These are phyloP conservation scores for Plecotus auritus DNA, from an alignment of 2,113 vertebrate species.

Conservation along the genomic window DNA sequence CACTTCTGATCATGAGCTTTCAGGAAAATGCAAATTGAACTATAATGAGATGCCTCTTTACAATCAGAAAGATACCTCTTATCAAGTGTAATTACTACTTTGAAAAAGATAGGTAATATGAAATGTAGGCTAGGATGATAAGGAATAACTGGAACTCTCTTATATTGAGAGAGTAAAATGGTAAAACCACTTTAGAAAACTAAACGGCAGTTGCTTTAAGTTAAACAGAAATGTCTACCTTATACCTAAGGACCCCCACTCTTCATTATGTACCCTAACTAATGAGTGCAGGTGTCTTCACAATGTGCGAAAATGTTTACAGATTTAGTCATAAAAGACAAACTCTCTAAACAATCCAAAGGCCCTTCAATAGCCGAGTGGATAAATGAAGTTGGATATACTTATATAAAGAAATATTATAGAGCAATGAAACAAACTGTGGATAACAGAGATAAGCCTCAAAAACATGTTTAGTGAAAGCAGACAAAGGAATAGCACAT, in stretches of 20 bases:
- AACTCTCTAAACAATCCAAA: background rate
- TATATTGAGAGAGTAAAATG: background rate
- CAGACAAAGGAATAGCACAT: background rate
- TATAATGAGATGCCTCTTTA: background rate
- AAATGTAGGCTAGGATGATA: background rate
- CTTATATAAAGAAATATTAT: background rate
- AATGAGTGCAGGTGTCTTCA: background rate
- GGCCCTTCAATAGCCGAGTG: background rate
- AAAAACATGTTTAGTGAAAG: background rate
- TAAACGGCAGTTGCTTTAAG: background rate
- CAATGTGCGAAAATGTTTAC: background rate
- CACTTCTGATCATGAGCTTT: background rate
- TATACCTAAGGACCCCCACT: background rate
- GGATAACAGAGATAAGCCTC: background rate
- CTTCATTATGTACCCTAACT: background rate
- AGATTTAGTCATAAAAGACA: background rate
- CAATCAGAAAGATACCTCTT: background rate
- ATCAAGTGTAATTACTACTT: background rate
- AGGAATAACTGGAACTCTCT: background rate
- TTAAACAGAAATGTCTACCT: background rate
- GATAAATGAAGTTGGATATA: background rate
- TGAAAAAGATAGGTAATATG: background rate
- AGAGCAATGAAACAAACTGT: background rate
- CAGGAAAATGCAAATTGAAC: background rate
- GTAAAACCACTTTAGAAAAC: background rate